These are phyloP conservation scores for Drosophila gaucha DNA, from an alignment of 2,888 invertebrate species.

Conservation along the genomic window DNA sequence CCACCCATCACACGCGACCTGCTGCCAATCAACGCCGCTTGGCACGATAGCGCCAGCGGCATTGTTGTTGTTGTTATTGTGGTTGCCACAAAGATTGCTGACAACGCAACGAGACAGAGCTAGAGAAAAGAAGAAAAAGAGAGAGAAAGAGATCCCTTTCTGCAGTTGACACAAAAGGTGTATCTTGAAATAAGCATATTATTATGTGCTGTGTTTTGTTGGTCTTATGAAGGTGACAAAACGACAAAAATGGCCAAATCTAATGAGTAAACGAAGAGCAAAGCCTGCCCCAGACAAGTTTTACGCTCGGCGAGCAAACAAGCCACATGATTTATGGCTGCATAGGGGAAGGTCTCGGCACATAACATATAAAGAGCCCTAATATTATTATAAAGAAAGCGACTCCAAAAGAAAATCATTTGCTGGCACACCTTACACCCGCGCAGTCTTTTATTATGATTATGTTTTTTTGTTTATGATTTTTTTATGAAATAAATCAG, in stretches of 20 bases:
- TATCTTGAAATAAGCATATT: conserved; percentile 74
- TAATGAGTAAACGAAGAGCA: conserved; percentile 65
- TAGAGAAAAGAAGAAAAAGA: neutral
- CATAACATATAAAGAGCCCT: conserved; percentile 20
- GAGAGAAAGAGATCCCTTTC: conserved; percentile 1
- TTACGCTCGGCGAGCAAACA: conserved; percentile 57
- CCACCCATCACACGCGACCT: conserved; percentile 41
- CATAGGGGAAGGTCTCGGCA: conserved; percentile 13
- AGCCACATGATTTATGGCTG: conserved; percentile 68
- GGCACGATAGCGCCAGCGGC: conserved; percentile 52
- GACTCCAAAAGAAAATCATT: conserved; percentile 52
- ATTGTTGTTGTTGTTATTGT: conserved; percentile 20
- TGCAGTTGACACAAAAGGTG: conserved; percentile 73
- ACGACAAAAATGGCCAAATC: conserved; percentile 53
- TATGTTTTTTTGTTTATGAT: conserved; percentile 55
- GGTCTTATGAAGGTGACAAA: conserved; percentile 52
- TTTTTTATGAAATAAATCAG: conserved; percentile 63
- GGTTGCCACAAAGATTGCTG: conserved; percentile 54
- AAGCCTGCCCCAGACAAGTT: conserved; percentile 21
- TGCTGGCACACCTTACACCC: conserved; percentile 50
- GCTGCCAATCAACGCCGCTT: conserved; percentile 69
- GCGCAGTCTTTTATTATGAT: conserved; percentile 64
- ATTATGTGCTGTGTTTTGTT: conserved; percentile 61
- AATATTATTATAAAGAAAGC: conserved; percentile 52
- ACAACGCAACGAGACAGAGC: conserved; percentile 36